Percentiles rank a stretch among this genome's conserved stretches.
These are phyloP conservation scores for Actenoides lindsayi DNA, from an alignment of 2,113 vertebrate genomes.

Conservation along the genomic window DNA sequence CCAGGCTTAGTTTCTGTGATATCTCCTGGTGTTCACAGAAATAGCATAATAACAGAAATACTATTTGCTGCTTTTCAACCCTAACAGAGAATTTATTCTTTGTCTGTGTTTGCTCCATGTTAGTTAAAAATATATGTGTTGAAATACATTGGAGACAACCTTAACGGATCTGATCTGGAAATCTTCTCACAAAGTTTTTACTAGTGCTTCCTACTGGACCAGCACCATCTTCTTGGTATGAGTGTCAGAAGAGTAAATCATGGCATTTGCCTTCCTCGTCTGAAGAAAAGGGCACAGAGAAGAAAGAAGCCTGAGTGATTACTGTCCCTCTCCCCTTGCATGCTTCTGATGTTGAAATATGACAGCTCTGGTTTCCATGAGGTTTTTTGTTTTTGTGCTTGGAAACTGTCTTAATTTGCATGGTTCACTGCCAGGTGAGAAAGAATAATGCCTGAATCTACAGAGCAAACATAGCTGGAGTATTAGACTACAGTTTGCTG, in stretches of 20 bases:
- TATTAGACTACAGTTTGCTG: conserved; percentile 35
- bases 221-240: not conserved
- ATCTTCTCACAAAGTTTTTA: not conserved
- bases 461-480: conserved; percentile 23
- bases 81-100: not conserved
- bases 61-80: not conserved
- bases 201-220: not conserved
- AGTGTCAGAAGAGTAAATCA: not conserved
- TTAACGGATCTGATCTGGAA: not conserved
- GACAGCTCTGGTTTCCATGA: conserved; percentile 13
- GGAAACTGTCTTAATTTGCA: conserved; percentile 29
- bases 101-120: not conserved
- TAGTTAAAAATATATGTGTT: not conserved
- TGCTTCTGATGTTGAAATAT: conserved; percentile 15
- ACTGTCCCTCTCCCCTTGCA: not conserved
- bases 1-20: not conserved
- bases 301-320: not conserved
- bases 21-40: not conserved
- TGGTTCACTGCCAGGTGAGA: conserved; percentile 46
- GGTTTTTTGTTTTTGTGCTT: not conserved
- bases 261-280: not conserved
- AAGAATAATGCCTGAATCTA: conserved; percentile 36
- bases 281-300: not conserved
- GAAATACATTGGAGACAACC: not conserved
- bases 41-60: not conserved